phyloP scores from a whole-genome alignment of 2,113 vertebrate genomes.

The Damaliscus lunatus region DNA sequence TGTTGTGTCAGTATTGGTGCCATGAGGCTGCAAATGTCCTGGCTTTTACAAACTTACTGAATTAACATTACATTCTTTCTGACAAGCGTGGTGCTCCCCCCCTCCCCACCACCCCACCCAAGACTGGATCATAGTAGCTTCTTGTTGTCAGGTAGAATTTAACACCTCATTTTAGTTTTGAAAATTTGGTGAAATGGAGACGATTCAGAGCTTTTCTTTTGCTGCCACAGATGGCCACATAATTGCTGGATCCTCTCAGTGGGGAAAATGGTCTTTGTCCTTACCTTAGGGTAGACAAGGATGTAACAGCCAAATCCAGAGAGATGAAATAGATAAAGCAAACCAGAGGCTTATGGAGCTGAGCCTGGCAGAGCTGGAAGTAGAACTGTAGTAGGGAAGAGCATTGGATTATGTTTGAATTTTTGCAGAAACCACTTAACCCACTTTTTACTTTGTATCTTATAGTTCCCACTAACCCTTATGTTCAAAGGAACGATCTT shows the following conservation, averaged over 20 bases:
- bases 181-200: conserved; percentile 9
- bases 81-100: accelerated
- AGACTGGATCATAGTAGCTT: neutral
- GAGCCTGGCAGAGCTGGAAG: neutral
- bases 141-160: neutral
- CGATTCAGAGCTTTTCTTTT: neutral
- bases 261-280: neutral
- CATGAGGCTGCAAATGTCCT: neutral
- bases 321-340: neutral
- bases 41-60: neutral
- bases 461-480: neutral
- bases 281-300: neutral
- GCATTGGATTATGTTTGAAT: neutral
- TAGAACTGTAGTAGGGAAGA: neutral
- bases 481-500: neutral
- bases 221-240: neutral
- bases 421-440: neutral
- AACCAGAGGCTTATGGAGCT: neutral
- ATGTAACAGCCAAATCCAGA: neutral
- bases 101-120: too few species aligned
- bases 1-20: neutral
- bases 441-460: neutral
- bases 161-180: neutral
- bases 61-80: neutral
- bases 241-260: neutral